A percentile compares a stretch with the other conserved stretches of the same genome.
Conservation (phyloP, 2,888 invertebrate genomes). For the Portevinia maculata region DNA sequence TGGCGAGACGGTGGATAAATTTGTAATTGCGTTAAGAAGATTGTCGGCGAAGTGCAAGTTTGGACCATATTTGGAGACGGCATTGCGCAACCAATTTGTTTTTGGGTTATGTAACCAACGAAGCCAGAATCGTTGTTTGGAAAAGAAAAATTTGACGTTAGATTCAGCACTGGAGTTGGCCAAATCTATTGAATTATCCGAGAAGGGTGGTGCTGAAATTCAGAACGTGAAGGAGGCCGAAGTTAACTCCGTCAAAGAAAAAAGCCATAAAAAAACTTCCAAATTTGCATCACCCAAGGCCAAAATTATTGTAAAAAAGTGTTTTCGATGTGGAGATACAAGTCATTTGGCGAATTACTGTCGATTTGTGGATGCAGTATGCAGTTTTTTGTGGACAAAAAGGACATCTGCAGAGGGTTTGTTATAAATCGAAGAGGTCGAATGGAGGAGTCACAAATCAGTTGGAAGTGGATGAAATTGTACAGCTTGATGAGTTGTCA, state of each 20-base stretch:
- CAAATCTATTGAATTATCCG: slow-evolving; percentile 16
- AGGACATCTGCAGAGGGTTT: slow-evolving; percentile 21
- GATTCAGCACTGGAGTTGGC: slow-evolving; percentile 11
- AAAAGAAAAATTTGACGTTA: slow-evolving; percentile 25
- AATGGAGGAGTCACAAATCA: background rate
- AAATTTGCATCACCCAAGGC: background rate
- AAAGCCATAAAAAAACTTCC: slow-evolving; percentile 10
- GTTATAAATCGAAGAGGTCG: slow-evolving; percentile 25
- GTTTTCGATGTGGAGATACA: background rate
- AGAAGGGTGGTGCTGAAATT: slow-evolving; percentile 18
- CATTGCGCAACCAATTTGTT: slow-evolving; percentile 39
- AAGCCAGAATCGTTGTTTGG: too few species aligned
- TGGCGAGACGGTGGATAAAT: too few species aligned
- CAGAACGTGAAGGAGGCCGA: slow-evolving; percentile 13
- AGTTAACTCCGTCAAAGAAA: slow-evolving; percentile 12
- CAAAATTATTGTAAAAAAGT: background rate
- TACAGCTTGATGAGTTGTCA: background rate
- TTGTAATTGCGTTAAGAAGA: slow-evolving; percentile 3
- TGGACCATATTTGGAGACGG: slow-evolving; percentile 10
- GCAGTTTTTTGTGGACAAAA: background rate
- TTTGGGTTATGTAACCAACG: slow-evolving; percentile 21
- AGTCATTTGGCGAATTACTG: background rate
- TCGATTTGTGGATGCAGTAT: slow-evolving; percentile 5
- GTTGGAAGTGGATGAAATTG: slow-evolving; percentile 12
- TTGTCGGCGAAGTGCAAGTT: slow-evolving; percentile 18